Evolutionary conservation across 2,888 invertebrate species (phyloP).

Genomic region (Omphaloscelis lunosa): DNA sequence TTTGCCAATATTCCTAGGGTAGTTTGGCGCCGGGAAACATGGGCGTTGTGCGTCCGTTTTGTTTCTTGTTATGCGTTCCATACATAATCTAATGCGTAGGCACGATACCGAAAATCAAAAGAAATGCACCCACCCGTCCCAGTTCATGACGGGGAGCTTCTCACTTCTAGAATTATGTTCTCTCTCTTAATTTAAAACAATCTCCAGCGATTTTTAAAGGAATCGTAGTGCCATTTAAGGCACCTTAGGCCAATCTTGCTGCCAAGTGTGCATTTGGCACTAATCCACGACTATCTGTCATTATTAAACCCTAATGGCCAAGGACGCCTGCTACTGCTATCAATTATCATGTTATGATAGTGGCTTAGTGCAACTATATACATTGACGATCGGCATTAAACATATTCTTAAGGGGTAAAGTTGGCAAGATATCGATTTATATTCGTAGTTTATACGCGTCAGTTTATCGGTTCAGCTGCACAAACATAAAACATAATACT

Average conservation of each 20-base stretch:
- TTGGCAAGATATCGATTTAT: slow-evolving; percentile 32
- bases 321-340: slow-evolving; percentile 18
- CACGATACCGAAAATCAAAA: neutral
- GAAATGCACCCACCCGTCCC: neutral
- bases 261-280: slow-evolving; percentile 46
- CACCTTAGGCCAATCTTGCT: slow-evolving; percentile 7
- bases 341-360: slow-evolving; percentile 8
- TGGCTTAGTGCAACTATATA: slow-evolving; percentile 22
- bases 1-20: neutral
- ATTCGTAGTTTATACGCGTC: slow-evolving; percentile 4
- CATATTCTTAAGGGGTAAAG: neutral
- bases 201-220: neutral
- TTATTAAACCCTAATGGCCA: slow-evolving; percentile 28
- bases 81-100: neutral
- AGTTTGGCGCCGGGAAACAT: neutral
- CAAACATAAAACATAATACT: slow-evolving; percentile 12
- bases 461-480: slow-evolving; percentile 19
- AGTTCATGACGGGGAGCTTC: neutral
- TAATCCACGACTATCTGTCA: slow-evolving; percentile 34
- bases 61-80: neutral
- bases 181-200: neutral
- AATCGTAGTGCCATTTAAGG: neutral
- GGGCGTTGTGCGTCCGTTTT: neutral
- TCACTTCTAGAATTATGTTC: neutral
- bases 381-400: neutral